Conservation (phyloP, 2,888 invertebrate genomes). For the Pachydiplax longipennis region DNA sequence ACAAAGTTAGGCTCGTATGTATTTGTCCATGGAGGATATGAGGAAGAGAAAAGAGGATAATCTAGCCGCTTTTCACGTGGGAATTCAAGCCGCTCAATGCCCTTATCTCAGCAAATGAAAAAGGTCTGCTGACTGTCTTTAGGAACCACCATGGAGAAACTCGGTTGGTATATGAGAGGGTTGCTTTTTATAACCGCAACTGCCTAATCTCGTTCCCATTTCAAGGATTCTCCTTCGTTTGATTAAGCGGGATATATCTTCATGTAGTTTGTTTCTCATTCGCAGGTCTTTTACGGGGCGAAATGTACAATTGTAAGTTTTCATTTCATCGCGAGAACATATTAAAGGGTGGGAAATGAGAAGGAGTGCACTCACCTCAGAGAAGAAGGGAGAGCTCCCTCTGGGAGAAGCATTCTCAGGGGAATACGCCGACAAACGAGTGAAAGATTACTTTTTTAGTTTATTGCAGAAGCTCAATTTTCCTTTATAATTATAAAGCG, state of each 20-base stretch:
- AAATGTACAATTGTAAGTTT: no score
- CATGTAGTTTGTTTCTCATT: background rate
- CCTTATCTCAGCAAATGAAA: conserved; percentile 37
- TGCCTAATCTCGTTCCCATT: background rate
- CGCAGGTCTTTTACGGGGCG: background rate
- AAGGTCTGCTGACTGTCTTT: background rate
- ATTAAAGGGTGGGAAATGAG: no score
- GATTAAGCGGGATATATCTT: background rate
- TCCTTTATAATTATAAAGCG: no score
- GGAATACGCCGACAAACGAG: no score
- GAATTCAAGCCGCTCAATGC: background rate
- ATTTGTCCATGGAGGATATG: background rate
- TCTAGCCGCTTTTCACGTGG: background rate
- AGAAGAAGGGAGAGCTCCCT: no score
- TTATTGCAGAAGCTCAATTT: no score
- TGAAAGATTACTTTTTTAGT: no score
- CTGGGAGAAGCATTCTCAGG: no score
- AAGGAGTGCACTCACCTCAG: no score
- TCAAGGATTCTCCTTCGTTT: background rate
- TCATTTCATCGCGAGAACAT: no score
- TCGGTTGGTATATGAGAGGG: background rate
- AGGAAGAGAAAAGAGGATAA: background rate
- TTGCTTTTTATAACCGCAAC: background rate
- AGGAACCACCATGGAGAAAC: background rate
- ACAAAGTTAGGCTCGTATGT: background rate